Conservation (phyloP, 1,140 invertebrate species). For the Heliconius eleuchia region DNA sequence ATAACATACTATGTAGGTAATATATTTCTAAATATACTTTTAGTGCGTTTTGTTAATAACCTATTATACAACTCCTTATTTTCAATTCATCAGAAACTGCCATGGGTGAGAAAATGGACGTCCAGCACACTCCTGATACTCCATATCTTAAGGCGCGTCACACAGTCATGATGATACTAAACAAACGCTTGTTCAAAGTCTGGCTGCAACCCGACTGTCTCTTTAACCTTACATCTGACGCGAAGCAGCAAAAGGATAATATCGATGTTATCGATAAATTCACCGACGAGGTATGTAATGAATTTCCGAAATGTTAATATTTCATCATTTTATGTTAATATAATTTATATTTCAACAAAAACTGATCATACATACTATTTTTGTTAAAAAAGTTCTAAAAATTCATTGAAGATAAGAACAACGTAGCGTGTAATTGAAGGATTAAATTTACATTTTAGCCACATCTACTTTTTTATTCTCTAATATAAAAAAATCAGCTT, state of each 20-base stretch:
- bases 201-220: conserved; percentile 65
- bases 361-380: background rate
- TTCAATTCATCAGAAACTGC: conserved; percentile 52
- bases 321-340: no score
- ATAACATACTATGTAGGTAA: no score
- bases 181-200: conserved; percentile 64
- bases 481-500: no score
- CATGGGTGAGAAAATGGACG: conserved; percentile 69
- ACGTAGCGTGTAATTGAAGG: no score
- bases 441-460: no score
- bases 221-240: conserved; percentile 60
- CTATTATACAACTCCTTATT: background rate
- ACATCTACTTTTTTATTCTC: no score
- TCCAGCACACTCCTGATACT: conserved; percentile 62
- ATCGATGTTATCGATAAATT: conserved; percentile 67
- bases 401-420: no score
- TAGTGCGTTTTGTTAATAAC: background rate
- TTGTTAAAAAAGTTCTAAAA: background rate
- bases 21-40: no score
- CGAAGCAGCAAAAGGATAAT: conserved; percentile 57
- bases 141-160: conserved; percentile 62
- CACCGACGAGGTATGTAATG: conserved; percentile 57
- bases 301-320: background rate
- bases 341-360: no score
- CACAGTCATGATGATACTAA: conserved; percentile 65